Base-by-base conservation (phyloP, 2,113 vertebrate species). In the Hipposideros armiger region DNA sequence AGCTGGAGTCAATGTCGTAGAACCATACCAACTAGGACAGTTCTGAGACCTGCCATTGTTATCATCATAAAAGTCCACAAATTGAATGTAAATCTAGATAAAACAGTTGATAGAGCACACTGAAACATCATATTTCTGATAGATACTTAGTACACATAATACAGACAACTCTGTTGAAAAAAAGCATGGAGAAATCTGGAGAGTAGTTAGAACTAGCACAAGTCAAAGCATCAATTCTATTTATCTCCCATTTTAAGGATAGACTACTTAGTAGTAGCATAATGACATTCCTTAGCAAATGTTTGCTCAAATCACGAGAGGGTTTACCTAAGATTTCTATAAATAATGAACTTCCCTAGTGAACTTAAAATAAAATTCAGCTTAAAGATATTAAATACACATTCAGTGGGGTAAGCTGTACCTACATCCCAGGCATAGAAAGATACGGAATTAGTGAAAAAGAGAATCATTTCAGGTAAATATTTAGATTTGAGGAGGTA, bases 231-330 rank as follows among this genome's bases (percentile, higher is more conserved):
- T 58, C 15, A 58, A 4, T 70, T 50, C 28, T 24, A 8, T 69
- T 50, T 2, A 80, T 80, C 1, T 80, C 10, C 17, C 45, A 90
- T 8, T 90, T 92, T 92, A 69, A 90, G 20, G 19, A 74, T 4
- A 52, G 45, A 87, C 8, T 26, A 22, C 56, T 73, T 78, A 91
- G 22, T 70, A 91, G 32, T 82, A 87, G 19, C 26, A 82, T 47
- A 87, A 62, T 83, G 52, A 83, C 77, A 74, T 62, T 69, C 22
- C 54, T 82, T 82, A 95, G 58, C 17, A 91, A 40, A 83, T 47
- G 7, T 58, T 95, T 87, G 16, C 83, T 91, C 54, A 78, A 76
- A 82, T 82, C 17, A 58, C 22, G 77, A 77, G 60, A n/a, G 17
- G 7, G 5, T 85, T 95, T 72, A 40, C 24, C 11, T 91, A 28